Evolutionary conservation across 1,140 invertebrate genomes (phyloP).

Genomic region (Frieseomelitta varia): DNA sequence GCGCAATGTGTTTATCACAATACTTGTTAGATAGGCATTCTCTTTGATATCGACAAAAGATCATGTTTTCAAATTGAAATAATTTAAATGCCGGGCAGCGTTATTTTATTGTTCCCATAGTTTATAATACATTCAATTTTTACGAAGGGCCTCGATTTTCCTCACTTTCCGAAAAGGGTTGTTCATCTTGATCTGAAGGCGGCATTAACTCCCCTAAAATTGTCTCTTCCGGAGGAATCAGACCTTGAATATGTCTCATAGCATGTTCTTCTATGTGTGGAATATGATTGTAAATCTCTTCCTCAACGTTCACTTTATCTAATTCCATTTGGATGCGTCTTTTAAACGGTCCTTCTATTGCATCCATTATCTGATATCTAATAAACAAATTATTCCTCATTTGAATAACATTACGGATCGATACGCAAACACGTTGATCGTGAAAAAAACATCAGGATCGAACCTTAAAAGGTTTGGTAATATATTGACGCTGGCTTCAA

Average conservation of each 20-base stretch:
- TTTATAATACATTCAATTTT: neutral
- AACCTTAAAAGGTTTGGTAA: constrained; percentile 89
- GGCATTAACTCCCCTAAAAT: constrained; percentile 62
- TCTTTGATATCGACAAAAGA: neutral
- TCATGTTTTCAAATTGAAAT: neutral
- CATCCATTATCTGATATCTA: constrained; percentile 91
- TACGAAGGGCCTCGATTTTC: constrained; percentile 79
- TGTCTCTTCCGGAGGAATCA: constrained; percentile 70
- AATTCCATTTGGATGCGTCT: constrained; percentile 87
- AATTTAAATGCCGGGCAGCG: neutral
- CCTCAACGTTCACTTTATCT: constrained; percentile 88
- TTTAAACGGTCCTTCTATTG: constrained; percentile 88
- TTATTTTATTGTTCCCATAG: neutral
- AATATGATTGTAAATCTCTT: constrained; percentile 86
- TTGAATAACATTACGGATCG: neutral
- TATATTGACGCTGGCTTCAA: constrained; percentile 90
- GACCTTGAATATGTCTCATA: constrained; percentile 68
- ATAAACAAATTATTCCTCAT: neutral
- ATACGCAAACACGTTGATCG: neutral
- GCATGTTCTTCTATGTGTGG: constrained; percentile 85
- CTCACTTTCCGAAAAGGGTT: constrained; percentile 78
- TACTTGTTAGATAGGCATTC: neutral
- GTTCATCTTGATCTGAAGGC: constrained; percentile 67
- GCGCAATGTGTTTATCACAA: neutral
- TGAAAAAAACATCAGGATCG: constrained; percentile 2